These are phyloP conservation scores for Okamejei kenojei DNA, from an alignment of 2,797 vertebrate genomes.

Conservation along the genomic window DNA sequence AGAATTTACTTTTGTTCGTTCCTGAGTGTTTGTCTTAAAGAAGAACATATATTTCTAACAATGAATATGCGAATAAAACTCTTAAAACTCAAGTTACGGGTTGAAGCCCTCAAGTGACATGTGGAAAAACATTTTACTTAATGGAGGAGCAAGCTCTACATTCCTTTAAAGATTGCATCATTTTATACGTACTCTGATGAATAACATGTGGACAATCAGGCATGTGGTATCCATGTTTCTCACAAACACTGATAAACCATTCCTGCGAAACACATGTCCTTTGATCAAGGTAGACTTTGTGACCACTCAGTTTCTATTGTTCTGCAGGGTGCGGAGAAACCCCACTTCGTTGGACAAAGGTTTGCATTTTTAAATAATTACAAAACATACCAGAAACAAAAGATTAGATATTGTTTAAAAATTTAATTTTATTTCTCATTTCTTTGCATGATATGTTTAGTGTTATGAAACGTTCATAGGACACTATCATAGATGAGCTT, in stretches of 20 bases:
- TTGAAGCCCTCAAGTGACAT: background rate
- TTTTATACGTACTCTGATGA: constrained; percentile 57
- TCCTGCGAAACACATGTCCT: constrained; percentile 53
- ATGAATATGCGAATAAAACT: background rate
- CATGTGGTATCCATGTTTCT: constrained; percentile 53
- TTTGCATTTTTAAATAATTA: background rate
- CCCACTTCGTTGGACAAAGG: background rate
- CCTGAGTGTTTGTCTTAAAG: background rate
- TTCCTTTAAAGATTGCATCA: constrained; percentile 56
- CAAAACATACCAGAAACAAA: background rate
- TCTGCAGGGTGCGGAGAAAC: background rate
- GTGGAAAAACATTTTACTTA: constrained; percentile 41
- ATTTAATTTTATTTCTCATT: background rate
- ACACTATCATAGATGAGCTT: background rate
- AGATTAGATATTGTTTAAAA: background rate
- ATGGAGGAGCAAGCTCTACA: constrained; percentile 51
- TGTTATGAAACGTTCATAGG: background rate
- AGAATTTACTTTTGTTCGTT: too few relatives aligned
- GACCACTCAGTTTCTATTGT: background rate
- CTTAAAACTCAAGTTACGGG: background rate
- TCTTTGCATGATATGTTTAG: background rate
- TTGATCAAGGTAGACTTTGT: constrained; percentile 41
- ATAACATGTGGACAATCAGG: constrained; percentile 52
- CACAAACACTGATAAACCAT: constrained; percentile 46
- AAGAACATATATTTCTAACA: background rate